Base-by-base conservation (phyloP, 2,888 invertebrate genomes). In the Cryptus armator region DNA sequence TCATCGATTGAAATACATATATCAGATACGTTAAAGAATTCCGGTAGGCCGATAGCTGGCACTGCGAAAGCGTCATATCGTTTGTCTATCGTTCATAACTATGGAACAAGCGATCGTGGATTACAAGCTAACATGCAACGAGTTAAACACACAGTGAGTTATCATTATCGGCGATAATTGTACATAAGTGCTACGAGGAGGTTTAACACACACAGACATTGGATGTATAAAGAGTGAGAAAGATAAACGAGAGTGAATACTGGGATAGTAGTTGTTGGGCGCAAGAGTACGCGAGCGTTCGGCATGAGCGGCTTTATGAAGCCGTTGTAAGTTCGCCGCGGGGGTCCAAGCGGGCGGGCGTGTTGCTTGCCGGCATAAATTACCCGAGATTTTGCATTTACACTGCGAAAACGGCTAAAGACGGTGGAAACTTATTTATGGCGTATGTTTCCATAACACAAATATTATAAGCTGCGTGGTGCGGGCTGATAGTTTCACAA, bases 331-430 rank as follows among this genome's bases (percentile, higher is more conserved):
- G 91, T 90, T 90, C 92, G 89, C 90, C 91, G 90, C 92, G 90
- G 93, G 93, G 92, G 91, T 91, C 89, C 91, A 84, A 86, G 85
- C 87, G 89, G 62, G 89, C 89, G 89, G 90, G 89, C 91, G 90
- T 92, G 91, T 92, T 92, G 86, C 88, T 89, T 91, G 92, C 92
- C 92, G 90, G 90, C 91, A 92, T 93, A 92, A 93, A 93, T 93
- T 92, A 93, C 90, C 86, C 90, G 87, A 84, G 91, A 90, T 92
- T 92, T 92, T 92, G 89, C 91, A 92, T 92, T 91, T 91, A 92
- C 91, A 91, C 90, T 90, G 85, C 85, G 91, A 92, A 91, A 91
- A 91, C 86, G 83, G 37, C 88, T 87, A 90, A 89, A 86, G 88
- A 88, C 86, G 81, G 83, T 81, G 86, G 77, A 87, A 86, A 81